Evolutionary conservation across 2,797 vertebrate genomes (phyloP).

Genomic region (Acrossocheilus wenchowensis): DNA sequence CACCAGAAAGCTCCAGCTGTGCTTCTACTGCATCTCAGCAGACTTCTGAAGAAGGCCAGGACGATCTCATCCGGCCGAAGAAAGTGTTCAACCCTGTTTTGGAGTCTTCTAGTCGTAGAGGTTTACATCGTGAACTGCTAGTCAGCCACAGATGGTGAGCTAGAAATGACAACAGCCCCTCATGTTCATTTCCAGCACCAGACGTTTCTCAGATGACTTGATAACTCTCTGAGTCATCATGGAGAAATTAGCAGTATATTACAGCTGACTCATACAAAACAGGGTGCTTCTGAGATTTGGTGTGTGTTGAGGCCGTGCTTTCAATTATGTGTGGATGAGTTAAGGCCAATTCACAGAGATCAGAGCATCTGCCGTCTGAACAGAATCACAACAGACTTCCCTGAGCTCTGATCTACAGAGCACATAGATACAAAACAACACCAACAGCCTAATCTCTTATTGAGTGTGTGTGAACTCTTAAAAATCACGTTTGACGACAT

Average conservation of each 20-base stretch:
- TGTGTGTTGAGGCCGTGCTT: neutral
- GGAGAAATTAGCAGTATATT: neutral
- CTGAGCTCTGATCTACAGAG: constrained; percentile 2
- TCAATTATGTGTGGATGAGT: neutral
- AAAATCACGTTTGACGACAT: neutral
- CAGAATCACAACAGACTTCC: neutral
- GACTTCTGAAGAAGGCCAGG: constrained; percentile 51
- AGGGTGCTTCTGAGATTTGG: neutral
- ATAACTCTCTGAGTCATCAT: too few species aligned
- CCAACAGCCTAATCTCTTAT: constrained; percentile 40
- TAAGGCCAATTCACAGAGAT: constrained; percentile 39
- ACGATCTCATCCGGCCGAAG: constrained; percentile 68
- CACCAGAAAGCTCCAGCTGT: constrained; percentile 58
- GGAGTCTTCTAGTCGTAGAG: constrained; percentile 64
- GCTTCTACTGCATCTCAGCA: constrained; percentile 23
- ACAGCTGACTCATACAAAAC: neutral
- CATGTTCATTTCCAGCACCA: neutral
- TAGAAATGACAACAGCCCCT: neutral
- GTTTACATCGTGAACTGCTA: constrained; percentile 73
- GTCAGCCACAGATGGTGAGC: constrained; percentile 75
- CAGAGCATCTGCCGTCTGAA: constrained; percentile 18
- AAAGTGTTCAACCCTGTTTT: constrained; percentile 67
- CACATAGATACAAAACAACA: constrained; percentile 27
- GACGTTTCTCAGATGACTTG: neutral
- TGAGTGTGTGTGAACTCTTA: neutral